Evolutionary conservation across 2,888 invertebrate species (phyloP).

Genomic region (Lampropteryx suffumata): DNA sequence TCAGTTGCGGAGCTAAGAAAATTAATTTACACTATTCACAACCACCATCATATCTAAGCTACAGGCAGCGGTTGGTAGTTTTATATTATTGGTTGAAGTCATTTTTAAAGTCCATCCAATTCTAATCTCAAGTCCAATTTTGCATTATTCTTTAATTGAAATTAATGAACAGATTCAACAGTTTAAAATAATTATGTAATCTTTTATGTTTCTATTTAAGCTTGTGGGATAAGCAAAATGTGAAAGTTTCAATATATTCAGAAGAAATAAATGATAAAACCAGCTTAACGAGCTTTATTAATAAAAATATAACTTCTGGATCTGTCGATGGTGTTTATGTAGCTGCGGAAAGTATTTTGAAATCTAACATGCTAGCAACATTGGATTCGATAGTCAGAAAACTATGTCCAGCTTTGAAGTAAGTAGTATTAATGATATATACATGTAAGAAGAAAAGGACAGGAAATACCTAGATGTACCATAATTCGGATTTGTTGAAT

Average conservation of each 20-base stretch:
- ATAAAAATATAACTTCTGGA: slow-evolving; percentile 4
- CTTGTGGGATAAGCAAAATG: slow-evolving; percentile 30
- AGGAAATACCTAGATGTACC: too few relatives aligned
- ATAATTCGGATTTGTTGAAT: neutral
- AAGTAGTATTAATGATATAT: neutral
- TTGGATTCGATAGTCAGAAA: slow-evolving; percentile 14
- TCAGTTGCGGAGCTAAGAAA: slow-evolving; percentile 49
- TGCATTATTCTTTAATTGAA: too few relatives aligned
- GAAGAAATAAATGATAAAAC: slow-evolving; percentile 19
- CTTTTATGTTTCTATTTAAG: slow-evolving; percentile 25
- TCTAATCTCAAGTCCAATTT: too few relatives aligned
- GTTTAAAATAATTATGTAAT: neutral
- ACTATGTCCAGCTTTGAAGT: slow-evolving; percentile 19
- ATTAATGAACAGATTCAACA: neutral
- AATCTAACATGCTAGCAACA: neutral
- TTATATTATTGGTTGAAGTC: too few relatives aligned
- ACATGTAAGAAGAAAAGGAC: too few relatives aligned
- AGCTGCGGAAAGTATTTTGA: slow-evolving; percentile 5
- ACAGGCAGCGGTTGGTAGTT: slow-evolving; percentile 31
- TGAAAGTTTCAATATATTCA: slow-evolving; percentile 25
- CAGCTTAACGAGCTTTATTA: slow-evolving; percentile 9
- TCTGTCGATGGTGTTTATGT: slow-evolving; percentile 24
- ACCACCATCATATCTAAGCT: slow-evolving; percentile 25
- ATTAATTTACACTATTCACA: slow-evolving; percentile 39
- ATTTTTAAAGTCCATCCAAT: too few relatives aligned